Conservation (phyloP, 2,888 invertebrate species). For the Venustoraphidia nigricollis region DNA sequence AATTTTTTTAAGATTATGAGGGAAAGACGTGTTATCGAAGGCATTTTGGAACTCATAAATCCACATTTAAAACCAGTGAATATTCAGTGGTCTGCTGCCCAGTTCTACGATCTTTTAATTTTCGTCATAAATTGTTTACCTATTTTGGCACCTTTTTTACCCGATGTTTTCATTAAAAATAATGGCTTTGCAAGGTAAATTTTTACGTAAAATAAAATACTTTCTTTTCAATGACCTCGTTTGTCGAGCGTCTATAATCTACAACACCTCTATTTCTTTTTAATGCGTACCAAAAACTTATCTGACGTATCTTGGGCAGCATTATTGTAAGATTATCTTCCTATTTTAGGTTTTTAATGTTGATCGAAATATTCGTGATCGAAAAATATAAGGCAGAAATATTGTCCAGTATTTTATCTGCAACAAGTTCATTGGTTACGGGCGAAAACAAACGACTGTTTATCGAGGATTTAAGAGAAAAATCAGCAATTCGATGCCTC, state of each 20-base stretch:
- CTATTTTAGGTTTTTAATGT: no score
- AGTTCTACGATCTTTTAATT: conserved; percentile 18
- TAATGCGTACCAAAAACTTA: no score
- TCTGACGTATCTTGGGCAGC: no score
- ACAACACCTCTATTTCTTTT: no score
- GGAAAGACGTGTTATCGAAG: conserved; percentile 12
- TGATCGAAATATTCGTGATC: no score
- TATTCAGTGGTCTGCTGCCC: conserved; percentile 14
- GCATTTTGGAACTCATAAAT: conserved; percentile 16
- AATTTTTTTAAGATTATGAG: conserved; percentile 15
- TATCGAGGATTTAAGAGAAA: no score
- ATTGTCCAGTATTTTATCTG: no score
- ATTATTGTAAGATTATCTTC: no score
- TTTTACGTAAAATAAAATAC: neutral
- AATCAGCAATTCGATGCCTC: no score
- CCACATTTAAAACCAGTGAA: conserved; percentile 8
- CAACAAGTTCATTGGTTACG: no score
- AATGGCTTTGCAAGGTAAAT: conserved; percentile 19
- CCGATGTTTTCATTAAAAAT: conserved; percentile 17
- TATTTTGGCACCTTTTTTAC: conserved; percentile 16
- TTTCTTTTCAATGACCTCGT: conserved; percentile 15
- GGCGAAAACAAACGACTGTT: no score
- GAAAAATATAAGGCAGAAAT: no score
- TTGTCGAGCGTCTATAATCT: neutral
- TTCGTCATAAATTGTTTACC: conserved; percentile 17